A percentile compares a stretch with the other conserved stretches of the same genome.
Conservation (phyloP, 2,888 invertebrate genomes). For the Drosophila lutescens region DNA sequence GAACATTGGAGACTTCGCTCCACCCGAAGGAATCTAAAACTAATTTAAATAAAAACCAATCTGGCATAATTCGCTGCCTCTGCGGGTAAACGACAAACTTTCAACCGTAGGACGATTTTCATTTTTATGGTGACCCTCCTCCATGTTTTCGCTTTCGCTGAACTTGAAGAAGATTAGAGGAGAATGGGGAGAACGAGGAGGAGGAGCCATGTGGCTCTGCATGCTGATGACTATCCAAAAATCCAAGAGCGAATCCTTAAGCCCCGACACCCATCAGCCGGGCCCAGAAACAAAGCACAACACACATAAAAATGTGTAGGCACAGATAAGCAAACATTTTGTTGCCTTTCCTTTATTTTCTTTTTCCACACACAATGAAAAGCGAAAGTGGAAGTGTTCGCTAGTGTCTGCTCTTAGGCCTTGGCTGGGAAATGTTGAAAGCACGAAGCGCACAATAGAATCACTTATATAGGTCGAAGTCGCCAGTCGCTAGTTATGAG, state of each 20-base stretch:
- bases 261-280: conserved; percentile 36
- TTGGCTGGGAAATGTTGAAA: conserved; percentile 34
- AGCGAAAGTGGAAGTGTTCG: conserved; percentile 55
- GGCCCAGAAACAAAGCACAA: conserved; percentile 55
- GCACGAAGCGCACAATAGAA: conserved; percentile 41
- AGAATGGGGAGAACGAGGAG: neutral
- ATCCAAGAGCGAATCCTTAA: conserved; percentile 30
- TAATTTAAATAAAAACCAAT: conserved; percentile 79
- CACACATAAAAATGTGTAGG: conserved; percentile 69
- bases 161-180: conserved; percentile 22
- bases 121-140: conserved; percentile 58
- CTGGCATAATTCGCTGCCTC: conserved; percentile 56
- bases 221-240: conserved; percentile 74
- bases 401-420: conserved; percentile 59
- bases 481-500: conserved; percentile 53
- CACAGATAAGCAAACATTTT: conserved; percentile 59
- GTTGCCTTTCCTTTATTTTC: conserved; percentile 41
- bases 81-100: conserved; percentile 44
- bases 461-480: conserved; percentile 46
- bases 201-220: conserved; percentile 55
- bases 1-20: conserved; percentile 35
- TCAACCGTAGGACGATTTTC: conserved; percentile 69
- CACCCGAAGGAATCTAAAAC: conserved; percentile 63
- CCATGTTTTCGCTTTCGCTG: conserved; percentile 36
- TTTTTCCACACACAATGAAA: conserved; percentile 42